Conservation (phyloP, 1,140 invertebrate species). For the Coenobita brevimanus region DNA sequence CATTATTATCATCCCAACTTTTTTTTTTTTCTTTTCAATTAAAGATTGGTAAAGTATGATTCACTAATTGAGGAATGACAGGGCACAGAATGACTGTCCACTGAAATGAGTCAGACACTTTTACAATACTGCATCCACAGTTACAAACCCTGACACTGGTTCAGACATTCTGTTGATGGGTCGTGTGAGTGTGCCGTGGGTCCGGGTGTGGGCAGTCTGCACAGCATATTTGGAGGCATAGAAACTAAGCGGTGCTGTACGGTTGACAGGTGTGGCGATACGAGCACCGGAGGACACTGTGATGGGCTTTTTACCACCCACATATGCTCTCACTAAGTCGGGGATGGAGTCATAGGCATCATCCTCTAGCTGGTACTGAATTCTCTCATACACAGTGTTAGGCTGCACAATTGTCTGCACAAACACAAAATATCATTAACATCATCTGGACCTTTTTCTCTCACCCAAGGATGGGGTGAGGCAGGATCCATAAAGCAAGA, state of each 20-base stretch:
- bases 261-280: conserved; percentile 85
- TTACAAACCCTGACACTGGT: conserved; percentile 37
- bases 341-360: conserved; percentile 94
- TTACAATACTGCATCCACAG: too few relatives aligned
- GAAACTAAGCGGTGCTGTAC: conserved; percentile 81
- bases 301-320: conserved; percentile 90
- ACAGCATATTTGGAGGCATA: conserved; percentile 79
- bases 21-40: too few relatives aligned
- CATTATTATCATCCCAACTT: too few relatives aligned
- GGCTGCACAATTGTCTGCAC: conserved; percentile 87
- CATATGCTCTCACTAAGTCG: conserved; percentile 94
- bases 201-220: conserved; percentile 69
- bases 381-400: conserved; percentile 91
- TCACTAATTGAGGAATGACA: too few relatives aligned
- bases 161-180: conserved; percentile 39
- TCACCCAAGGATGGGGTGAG: too few relatives aligned
- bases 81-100: too few relatives aligned
- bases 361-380: conserved; percentile 95
- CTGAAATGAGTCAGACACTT: too few relatives aligned
- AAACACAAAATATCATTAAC: neutral
- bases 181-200: conserved; percentile 61
- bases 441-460: too few relatives aligned
- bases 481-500: too few relatives aligned
- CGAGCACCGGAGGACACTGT: conserved; percentile 90
- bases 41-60: too few relatives aligned